A percentile compares a stretch with the other conserved stretches of the same genome.
Conservation (phyloP, 2,113 vertebrate species). For the Silurus asotus region DNA sequence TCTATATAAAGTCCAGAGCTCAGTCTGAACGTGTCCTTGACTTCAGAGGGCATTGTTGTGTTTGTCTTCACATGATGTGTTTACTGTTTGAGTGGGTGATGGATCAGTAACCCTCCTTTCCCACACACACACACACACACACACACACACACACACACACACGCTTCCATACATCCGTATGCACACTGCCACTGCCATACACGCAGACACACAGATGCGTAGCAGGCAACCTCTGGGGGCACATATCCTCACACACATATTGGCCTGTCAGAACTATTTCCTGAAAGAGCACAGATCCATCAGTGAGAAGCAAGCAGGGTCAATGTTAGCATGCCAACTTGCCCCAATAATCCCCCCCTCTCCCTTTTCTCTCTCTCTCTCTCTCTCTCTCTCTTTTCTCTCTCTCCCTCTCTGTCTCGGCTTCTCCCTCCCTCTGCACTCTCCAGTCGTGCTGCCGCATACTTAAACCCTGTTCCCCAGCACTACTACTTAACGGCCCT, state of each 20-base stretch:
- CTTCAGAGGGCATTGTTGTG: conserved; percentile 68
- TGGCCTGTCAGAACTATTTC: conserved; percentile 83
- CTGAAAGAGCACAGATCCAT: conserved; percentile 83
- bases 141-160: neutral
- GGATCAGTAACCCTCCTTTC: conserved; percentile 63
- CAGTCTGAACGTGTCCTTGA: conserved; percentile 67
- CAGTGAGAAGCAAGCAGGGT: conserved; percentile 77
- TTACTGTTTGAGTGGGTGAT: conserved; percentile 64
- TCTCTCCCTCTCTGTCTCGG: neutral
- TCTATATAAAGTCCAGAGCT: conserved; percentile 51
- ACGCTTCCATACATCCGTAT: neutral
- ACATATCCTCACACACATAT: conserved; percentile 77
- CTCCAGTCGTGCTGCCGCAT: conserved; percentile 83
- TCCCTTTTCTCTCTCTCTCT: conserved; percentile 56
- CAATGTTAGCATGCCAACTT: conserved; percentile 70
- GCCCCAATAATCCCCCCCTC: conserved; percentile 27
- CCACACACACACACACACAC: conserved; percentile 24
- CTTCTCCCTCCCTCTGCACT: conserved; percentile 46
- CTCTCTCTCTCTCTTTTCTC: conserved; percentile 53
- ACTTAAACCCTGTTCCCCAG: conserved; percentile 71
- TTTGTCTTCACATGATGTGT: conserved; percentile 65
- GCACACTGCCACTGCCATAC: neutral
- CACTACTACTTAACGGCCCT: conserved; percentile 77
- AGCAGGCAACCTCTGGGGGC: conserved; percentile 55
- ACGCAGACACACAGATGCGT: conserved; percentile 19